Evolutionary conservation across 2,888 invertebrate genomes (phyloP), one percentile per base, ranked within the genome.

Genomic region (Pharmacophagus antenor): DNA sequence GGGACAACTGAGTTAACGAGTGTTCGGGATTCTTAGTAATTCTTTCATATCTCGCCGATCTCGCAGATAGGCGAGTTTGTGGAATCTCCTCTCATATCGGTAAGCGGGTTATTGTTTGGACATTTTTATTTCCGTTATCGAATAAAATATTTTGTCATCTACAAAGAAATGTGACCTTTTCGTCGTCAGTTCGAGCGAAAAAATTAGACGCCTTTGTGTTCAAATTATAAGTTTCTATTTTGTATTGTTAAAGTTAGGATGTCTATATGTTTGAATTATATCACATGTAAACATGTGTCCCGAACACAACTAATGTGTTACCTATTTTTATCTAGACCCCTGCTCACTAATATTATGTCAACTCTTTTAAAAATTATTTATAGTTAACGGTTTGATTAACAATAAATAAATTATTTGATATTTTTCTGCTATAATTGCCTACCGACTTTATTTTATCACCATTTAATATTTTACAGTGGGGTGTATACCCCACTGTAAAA

Each of bases 1-100:
- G 83, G 87, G 88, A 86, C 87, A 87, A 88, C 88, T 82, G 77
- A 80, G 82, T 88, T 89, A 88, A 82, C 84, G 84, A 85, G 80
- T 84, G 83, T 83, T 81, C 85, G 75, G 82, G 80, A 85, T 85
- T 88, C 82, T 81, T 77, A 72, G 77, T 83, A 74, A 76, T 82
- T 80, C 82, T 82, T 84, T 84, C 84, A 82, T 84, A 85, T 85
- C 84, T 80, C 74, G 72, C 70, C 77, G 79, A 83, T 82, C 78
- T 79, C 76, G 61, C 62, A 62, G 66, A 67, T 67, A 65, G 66
- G 61, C 66, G 66, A 70, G 67, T 68, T 70, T 58, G 64, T 64
- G 67, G 64, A 68, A 69, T 69, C 67, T 67, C 64, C 59, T 54
- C 55, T 50, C 63, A 64, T 66, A 68, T 70, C 66, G 62, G 63